Evolutionary conservation across 2,888 invertebrate genomes (phyloP).

Genomic region (Siphlonurus alternatus): DNA sequence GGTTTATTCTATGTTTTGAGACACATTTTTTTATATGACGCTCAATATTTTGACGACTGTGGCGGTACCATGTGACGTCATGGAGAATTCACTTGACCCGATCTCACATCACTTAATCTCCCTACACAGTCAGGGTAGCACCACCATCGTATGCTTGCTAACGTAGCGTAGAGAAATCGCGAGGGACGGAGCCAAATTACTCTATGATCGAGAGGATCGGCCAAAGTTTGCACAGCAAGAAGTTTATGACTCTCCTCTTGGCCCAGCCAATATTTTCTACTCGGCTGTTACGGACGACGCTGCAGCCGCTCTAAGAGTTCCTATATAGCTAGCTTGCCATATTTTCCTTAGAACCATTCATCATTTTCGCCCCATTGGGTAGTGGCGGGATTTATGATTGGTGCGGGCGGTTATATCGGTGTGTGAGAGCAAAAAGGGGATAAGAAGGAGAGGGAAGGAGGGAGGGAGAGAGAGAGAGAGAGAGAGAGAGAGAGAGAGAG

Average conservation of each 20-base stretch:
- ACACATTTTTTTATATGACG: no score
- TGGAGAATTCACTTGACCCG: no score
- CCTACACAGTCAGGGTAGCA: no score
- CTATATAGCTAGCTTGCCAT: background rate
- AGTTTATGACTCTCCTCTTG: background rate
- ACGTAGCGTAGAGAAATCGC: no score
- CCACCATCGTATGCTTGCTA: no score
- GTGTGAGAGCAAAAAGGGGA: background rate
- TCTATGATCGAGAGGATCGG: background rate
- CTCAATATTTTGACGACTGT: no score
- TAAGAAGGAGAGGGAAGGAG: background rate
- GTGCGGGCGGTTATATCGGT: background rate
- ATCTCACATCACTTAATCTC: no score
- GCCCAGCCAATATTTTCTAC: background rate
- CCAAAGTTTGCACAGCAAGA: background rate
- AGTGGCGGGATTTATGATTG: background rate
- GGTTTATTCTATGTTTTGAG: no score
- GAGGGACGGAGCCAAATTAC: background rate
- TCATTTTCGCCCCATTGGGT: background rate
- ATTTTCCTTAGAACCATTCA: background rate
- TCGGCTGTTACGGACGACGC: no score
- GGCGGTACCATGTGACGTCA: no score
- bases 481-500: background rate
- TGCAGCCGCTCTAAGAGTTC: background rate
- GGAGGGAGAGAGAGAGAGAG: background rate